Percentiles rank a stretch among this genome's conserved stretches.
phyloP scores from a whole-genome alignment of 2,888 invertebrate genomes.

The Protonemura montana region DNA sequence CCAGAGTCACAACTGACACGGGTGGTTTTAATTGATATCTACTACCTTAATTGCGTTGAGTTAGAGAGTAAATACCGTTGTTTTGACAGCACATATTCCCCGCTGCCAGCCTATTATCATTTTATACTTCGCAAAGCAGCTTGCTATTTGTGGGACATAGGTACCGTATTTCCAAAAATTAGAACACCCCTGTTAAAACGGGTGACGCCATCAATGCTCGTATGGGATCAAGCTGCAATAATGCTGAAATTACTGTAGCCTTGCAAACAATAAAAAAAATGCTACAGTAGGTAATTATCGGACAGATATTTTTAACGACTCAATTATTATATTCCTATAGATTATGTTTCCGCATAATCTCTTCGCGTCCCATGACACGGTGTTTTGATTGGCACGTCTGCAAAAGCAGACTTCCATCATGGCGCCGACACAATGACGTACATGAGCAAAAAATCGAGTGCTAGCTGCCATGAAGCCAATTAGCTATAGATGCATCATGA shows the following conservation, averaged over 20 bases:
- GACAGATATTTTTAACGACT: too few species aligned
- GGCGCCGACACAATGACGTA: not conserved
- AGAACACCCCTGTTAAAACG: too few species aligned
- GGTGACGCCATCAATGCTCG: too few species aligned
- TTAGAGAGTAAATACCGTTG: not conserved
- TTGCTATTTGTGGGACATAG: not conserved
- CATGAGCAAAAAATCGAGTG: not conserved
- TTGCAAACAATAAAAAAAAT: too few species aligned
- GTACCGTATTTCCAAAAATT: too few species aligned
- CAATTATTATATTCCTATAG: too few species aligned
- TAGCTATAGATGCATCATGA: conserved; percentile 7
- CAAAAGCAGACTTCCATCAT: not conserved
- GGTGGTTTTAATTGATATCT: not conserved
- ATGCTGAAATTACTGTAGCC: too few species aligned
- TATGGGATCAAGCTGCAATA: too few species aligned
- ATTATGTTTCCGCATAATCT: not conserved
- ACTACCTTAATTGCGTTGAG: conserved; percentile 7
- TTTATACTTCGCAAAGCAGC: not conserved
- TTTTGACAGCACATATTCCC: not conserved
- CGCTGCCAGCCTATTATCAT: not conserved
- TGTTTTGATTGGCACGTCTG: not conserved
- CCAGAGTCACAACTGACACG: not conserved
- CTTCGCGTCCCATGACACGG: not conserved
- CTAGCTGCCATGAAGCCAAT: not conserved
- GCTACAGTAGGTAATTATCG: not conserved